Conservation (phyloP, 1,140 invertebrate genomes). For the Philopotamus ludificatus region DNA sequence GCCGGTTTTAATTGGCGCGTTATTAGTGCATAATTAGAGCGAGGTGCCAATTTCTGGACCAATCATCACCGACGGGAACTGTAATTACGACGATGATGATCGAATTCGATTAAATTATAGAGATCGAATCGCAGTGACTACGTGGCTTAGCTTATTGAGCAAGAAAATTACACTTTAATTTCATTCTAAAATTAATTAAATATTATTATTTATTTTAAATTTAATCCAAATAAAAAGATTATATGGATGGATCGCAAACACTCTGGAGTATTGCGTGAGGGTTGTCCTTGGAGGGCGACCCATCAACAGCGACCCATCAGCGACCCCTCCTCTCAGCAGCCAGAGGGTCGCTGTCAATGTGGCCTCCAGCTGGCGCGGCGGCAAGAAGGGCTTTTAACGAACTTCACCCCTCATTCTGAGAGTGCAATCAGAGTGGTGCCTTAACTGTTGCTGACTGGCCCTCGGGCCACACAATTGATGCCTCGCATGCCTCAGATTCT, state of each 20-base stretch:
- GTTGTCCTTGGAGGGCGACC: neutral
- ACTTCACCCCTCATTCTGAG: slow-evolving; percentile 29
- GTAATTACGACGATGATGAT: no score
- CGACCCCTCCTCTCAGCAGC: neutral
- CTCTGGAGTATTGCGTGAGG: neutral
- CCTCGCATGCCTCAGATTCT: slow-evolving; percentile 4
- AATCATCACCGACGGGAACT: no score
- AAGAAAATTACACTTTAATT: no score
- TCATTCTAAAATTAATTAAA: no score
- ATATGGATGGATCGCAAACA: neutral
- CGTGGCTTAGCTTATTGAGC: no score
- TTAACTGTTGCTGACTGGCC: slow-evolving; percentile 35
- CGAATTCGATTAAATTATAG: no score
- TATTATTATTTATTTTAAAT: no score
- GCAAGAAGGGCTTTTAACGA: slow-evolving; percentile 35
- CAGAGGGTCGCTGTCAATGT: slow-evolving; percentile 24
- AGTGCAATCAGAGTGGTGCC: slow-evolving; percentile 29
- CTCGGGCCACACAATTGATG: slow-evolving; percentile 1
- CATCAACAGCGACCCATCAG: neutral
- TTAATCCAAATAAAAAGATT: no score
- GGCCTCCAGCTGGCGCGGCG: slow-evolving; percentile 28
- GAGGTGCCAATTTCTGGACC: no score
- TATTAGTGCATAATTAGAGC: no score
- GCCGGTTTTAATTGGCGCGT: no score
- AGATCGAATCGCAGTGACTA: no score